Conservation (phyloP, 2,797 vertebrate genomes). For the Onychomys arenicola region DNA sequence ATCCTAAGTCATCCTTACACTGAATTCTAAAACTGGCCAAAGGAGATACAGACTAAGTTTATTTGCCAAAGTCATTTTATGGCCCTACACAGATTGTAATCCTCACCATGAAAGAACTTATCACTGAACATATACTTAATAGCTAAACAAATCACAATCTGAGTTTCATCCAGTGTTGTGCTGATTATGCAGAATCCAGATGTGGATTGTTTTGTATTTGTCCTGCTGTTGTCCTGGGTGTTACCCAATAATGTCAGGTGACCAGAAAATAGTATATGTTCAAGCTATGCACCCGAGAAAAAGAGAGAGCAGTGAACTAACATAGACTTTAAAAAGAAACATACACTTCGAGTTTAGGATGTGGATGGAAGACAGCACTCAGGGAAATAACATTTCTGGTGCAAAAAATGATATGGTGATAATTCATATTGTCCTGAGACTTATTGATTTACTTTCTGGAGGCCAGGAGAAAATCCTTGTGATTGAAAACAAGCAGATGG, state of each 20-base stretch:
- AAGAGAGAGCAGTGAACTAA: background rate
- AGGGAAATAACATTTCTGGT: background rate
- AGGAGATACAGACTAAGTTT: background rate
- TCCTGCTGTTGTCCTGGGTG: background rate
- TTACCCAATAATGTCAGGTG: background rate
- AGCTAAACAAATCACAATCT: background rate
- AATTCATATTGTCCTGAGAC: background rate
- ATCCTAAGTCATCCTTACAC: background rate
- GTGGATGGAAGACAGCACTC: background rate
- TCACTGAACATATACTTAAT: background rate
- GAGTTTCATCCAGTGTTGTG: background rate
- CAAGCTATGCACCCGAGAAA: background rate
- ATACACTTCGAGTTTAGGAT: background rate
- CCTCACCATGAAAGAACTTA: background rate
- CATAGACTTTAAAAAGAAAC: background rate
- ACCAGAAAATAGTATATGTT: background rate
- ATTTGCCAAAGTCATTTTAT: background rate
- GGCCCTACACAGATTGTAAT: background rate
- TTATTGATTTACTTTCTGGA: background rate
- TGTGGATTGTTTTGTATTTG: background rate
- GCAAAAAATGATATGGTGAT: background rate
- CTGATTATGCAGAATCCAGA: background rate
- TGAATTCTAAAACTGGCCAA: background rate
- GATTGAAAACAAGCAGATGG: background rate
- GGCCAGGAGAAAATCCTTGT: background rate